phyloP scores from a whole-genome alignment of 2,797 vertebrate species.

The Pteronotus mesoamericanus region DNA sequence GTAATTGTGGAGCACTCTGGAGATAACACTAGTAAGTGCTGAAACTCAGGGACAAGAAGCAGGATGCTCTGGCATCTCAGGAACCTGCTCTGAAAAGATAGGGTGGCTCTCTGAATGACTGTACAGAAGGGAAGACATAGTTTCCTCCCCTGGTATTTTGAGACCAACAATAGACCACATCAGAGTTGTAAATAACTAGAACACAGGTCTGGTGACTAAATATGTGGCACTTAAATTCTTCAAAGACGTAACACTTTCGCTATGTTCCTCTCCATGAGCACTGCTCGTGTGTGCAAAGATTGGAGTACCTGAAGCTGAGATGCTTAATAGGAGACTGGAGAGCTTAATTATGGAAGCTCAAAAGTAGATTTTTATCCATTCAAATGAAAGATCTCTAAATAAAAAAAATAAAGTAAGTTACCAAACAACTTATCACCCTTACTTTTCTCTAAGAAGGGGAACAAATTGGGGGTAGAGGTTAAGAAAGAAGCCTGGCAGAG shows the following conservation, averaged over 20 bases:
- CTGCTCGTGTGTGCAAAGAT: background rate
- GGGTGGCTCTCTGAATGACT: background rate
- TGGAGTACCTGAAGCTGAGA: background rate
- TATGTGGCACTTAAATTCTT: background rate
- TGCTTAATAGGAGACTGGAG: background rate
- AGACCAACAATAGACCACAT: background rate
- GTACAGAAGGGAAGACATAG: background rate
- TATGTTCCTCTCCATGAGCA: background rate
- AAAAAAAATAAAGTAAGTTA: background rate
- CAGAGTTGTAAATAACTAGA: background rate
- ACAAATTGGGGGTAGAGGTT: fast-evolving
- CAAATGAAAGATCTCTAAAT: background rate
- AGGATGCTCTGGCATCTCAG: background rate
- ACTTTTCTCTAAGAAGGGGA: background rate
- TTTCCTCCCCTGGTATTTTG: background rate
- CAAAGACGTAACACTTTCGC: background rate
- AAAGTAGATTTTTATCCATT: background rate
- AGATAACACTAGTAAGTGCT: background rate
- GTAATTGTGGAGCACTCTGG: background rate
- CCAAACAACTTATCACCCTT: background rate
- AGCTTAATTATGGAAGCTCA: background rate
- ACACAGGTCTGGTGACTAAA: background rate
- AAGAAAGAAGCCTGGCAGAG: background rate
- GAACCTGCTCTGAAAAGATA: background rate
- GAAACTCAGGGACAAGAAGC: background rate